These are phyloP conservation scores for Gila orcuttii DNA, from an alignment of 2,113 vertebrate genomes.

Conservation along the genomic window DNA sequence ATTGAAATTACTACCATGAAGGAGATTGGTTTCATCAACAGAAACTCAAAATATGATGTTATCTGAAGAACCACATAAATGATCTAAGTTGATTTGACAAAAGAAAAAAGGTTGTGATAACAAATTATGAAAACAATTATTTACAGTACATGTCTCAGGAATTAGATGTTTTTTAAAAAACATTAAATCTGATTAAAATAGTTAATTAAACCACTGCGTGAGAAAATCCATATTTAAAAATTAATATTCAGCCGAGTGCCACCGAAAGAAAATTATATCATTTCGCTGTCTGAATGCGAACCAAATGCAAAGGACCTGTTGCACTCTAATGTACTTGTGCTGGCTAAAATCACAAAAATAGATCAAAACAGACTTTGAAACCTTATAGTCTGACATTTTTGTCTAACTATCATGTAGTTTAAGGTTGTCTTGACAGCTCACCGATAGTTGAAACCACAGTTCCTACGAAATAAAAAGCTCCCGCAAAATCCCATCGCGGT, in stretches of 20 bases:
- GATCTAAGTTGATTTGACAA: no score
- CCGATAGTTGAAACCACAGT: slow-evolving; percentile 87
- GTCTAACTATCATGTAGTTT: not conserved
- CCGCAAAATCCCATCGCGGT: slow-evolving; percentile 84
- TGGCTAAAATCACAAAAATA: not conserved
- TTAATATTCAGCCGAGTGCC: not conserved
- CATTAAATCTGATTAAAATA: not conserved
- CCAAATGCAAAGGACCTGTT: not conserved
- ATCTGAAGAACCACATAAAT: no score
- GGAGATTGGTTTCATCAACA: no score
- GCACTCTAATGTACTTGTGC: not conserved
- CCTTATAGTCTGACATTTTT: not conserved
- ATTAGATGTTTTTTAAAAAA: not conserved
- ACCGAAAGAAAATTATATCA: not conserved
- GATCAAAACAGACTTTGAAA: not conserved
- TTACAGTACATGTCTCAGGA: not conserved
- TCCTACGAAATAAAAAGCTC: slow-evolving; percentile 85
- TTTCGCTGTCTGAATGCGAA: no score
- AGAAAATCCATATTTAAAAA: not conserved
- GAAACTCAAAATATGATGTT: no score
- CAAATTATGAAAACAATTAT: no score
- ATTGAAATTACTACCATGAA: no score
- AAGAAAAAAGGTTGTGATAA: no score
- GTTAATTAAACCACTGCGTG: not conserved
- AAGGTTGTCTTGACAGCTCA: slow-evolving; percentile 56